These are phyloP conservation scores for Eubucco bourcierii DNA, from an alignment of 2,113 vertebrate species.

Conservation along the genomic window DNA sequence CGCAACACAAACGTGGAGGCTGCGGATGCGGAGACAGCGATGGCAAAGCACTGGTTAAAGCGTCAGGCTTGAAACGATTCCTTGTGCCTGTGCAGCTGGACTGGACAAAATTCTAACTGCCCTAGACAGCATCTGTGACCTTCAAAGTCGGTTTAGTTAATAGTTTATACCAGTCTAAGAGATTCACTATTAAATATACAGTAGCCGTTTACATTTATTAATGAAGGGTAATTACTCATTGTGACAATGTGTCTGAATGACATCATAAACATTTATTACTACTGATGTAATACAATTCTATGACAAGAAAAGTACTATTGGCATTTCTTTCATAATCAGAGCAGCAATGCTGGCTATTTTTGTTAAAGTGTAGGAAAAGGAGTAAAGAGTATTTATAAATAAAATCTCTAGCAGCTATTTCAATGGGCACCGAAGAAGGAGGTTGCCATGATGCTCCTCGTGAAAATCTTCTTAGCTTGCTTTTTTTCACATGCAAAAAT, in stretches of 20 bases:
- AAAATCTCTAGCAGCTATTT: neutral
- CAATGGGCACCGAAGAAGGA: neutral
- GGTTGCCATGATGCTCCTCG: neutral
- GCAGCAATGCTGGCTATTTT: neutral
- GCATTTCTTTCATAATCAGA: neutral
- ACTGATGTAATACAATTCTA: neutral
- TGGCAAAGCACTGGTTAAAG: neutral
- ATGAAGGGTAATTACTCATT: neutral
- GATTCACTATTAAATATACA: neutral
- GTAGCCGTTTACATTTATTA: neutral
- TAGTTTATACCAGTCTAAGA: neutral
- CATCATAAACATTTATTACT: neutral
- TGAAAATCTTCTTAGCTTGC: neutral
- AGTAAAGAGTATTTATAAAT: neutral
- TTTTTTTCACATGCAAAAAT: neutral
- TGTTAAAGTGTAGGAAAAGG: neutral
- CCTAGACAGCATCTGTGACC: rapidly evolving
- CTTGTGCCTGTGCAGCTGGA: neutral
- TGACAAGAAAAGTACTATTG: neutral
- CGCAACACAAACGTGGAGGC: no score
- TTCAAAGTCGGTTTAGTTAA: neutral
- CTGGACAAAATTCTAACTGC: neutral
- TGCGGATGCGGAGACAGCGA: neutral
- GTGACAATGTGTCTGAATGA: neutral
- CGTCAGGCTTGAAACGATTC: neutral